A percentile compares a stretch with the other conserved stretches of the same genome.
phyloP scores from a whole-genome alignment of 2,113 vertebrate genomes.

The Zapus hudsonius region DNA sequence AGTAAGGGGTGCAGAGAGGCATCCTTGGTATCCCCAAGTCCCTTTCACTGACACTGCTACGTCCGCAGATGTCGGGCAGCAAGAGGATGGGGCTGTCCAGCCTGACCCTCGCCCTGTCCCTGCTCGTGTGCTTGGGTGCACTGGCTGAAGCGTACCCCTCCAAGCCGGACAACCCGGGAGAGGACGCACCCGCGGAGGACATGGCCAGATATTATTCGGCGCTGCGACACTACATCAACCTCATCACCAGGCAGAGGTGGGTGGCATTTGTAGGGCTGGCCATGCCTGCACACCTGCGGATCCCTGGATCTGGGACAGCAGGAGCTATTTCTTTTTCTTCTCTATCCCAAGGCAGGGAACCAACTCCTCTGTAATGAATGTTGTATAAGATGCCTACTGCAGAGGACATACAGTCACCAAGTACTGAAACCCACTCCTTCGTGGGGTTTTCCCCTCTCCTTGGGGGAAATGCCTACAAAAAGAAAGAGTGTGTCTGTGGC shows the following conservation, averaged over 20 bases:
- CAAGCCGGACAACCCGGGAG: conserved; percentile 96
- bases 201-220: conserved; percentile 98
- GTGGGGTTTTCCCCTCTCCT: background rate
- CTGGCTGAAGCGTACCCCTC: conserved; percentile 95
- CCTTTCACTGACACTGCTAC: background rate
- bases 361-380: background rate
- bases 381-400: background rate
- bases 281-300: fast-evolving
- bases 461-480: background rate
- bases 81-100: conserved; percentile 90
- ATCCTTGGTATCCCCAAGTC: background rate
- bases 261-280: background rate
- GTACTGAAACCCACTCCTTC: too few species aligned
- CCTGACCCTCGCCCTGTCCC: conserved; percentile 91
- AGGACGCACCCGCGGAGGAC: conserved; percentile 95
- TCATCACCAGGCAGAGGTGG: conserved; percentile 98
- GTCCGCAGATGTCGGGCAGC: conserved; percentile 92
- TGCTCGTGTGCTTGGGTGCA: conserved; percentile 92
- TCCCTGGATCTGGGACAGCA: too few species aligned
- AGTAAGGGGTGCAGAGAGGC: fast-evolving
- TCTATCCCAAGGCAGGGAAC: background rate
- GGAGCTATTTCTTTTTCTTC: background rate
- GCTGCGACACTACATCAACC: conserved; percentile 99
- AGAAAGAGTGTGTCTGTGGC: fast-evolving
- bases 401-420: background rate